Percentiles rank a stretch among this genome's conserved stretches.
phyloP scores from a whole-genome alignment of 2,888 invertebrate species.

The Amaurobius ferox region DNA sequence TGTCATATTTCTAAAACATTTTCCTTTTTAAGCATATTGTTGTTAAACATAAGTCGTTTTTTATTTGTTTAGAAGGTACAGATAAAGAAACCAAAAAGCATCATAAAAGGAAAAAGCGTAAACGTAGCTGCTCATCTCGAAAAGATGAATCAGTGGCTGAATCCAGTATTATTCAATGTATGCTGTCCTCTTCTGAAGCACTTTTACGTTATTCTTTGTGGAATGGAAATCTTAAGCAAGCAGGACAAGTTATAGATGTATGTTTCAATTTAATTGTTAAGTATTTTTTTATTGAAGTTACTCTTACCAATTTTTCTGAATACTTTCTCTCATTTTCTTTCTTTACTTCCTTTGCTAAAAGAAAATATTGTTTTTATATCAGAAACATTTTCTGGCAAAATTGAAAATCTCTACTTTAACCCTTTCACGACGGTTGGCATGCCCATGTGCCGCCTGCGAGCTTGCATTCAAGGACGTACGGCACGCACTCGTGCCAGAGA shows the following conservation, averaged over 20 bases:
- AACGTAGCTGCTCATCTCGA: constrained; percentile 28
- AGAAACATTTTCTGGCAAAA: too few relatives aligned
- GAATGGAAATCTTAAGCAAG: constrained; percentile 85
- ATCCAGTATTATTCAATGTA: constrained; percentile 70
- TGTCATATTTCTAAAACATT: too few relatives aligned
- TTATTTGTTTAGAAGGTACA: constrained; percentile 38
- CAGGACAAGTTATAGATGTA: constrained; percentile 82
- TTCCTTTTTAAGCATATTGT: too few relatives aligned
- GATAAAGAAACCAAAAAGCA: constrained; percentile 51
- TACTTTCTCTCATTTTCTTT: background rate
- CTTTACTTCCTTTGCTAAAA: background rate
- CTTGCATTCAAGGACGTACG: too few relatives aligned
- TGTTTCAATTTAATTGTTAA: too few relatives aligned
- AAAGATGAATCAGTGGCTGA: constrained; percentile 56
- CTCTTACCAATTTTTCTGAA: background rate
- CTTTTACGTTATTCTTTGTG: constrained; percentile 87
- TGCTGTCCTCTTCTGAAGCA: constrained; percentile 87
- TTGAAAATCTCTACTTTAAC: too few relatives aligned
- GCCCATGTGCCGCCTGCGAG: too few relatives aligned
- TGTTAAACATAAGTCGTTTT: too few relatives aligned
- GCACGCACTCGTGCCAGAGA: too few relatives aligned
- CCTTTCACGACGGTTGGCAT: too few relatives aligned
- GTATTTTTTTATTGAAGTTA: too few relatives aligned
- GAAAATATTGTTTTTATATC: too few relatives aligned
- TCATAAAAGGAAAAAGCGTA: constrained; percentile 40